Evolutionary conservation across 2,113 vertebrate species (phyloP), one percentile per base, ranked within the genome.

Genomic region (Rousettus leschenaultii): DNA sequence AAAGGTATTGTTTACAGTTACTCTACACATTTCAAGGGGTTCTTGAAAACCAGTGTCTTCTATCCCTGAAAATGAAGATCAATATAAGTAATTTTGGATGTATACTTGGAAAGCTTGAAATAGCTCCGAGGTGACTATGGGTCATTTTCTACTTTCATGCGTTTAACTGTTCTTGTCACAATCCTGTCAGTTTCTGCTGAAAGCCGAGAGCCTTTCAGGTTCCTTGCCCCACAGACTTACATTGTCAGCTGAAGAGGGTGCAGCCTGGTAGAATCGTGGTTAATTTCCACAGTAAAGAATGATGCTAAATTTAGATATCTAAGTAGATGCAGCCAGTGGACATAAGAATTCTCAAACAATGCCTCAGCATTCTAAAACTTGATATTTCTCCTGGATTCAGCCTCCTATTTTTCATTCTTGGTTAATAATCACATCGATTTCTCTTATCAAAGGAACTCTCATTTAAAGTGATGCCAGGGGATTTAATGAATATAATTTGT

Each of bases 141-240:
- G 92, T 98, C 95, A 97, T 94, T 89, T 97, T 92, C 71, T 74
- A 65, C 86, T 96, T 94, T 96, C 45, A 68, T 95, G 77, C 75
- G 75, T 91, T 94, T 96, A 95, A 79, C 94, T 93, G 83, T 89
- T 96, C 80, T 68, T 95, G 80, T 97, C 91, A 95, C 1, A 22
- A 74, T 73, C n/a, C 88, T 93, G 71, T 92, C 96, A 95, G 16
- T 59, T 74, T 77, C 71, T 95, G 51, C 48, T 30, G 71, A 87
- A 87, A 90, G 61, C 71, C 45, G 40, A 61, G 85, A 95, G n/a
- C 19, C 35, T 94, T 97, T 63, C 40, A 95, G 59, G 33, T 80
- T 85, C 24, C 16, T 43, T 68, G 28, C 12, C 83, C 40, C 38
- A 51, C 30, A 40, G 26, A 55, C 15, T 92, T 45, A 65, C 51